A percentile compares a stretch with the other conserved stretches of the same genome.
phyloP scores from a whole-genome alignment of 2,888 invertebrate genomes.

The Malthinus seriepunctatus region DNA sequence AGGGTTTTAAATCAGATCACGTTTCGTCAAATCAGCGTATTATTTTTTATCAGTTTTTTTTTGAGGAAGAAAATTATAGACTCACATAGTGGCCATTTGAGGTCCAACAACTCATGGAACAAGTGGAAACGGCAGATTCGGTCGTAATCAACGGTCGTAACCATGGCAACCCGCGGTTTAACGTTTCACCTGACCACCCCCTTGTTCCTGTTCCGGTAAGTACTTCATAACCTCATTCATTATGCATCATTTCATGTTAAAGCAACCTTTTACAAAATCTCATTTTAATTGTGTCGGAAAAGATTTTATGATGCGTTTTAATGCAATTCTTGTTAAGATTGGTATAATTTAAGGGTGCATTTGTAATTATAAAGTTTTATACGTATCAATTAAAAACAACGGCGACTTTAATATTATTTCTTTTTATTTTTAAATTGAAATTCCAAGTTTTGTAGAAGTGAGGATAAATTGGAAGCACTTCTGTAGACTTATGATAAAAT shows the following conservation, averaged over 20 bases:
- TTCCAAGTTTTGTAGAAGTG: neutral
- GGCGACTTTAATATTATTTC: too few species aligned
- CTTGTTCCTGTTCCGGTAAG: constrained; percentile 40
- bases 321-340: constrained; percentile 25
- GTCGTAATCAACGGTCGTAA: constrained; percentile 40
- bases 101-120: constrained; percentile 35
- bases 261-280: constrained; percentile 40
- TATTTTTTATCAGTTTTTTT: neutral
- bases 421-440: neutral
- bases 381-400: constrained; percentile 6
- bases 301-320: constrained; percentile 31
- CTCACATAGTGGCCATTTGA: constrained; percentile 28
- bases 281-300: constrained; percentile 38
- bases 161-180: constrained; percentile 41
- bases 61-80: constrained; percentile 24
- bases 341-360: constrained; percentile 15
- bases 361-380: constrained; percentile 20
- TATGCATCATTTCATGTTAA: constrained; percentile 42
- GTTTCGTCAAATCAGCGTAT: constrained; percentile 19
- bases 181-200: constrained; percentile 45
- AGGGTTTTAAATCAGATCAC: too few species aligned
- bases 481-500: constrained; percentile 38
- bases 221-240: constrained; percentile 42
- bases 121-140: constrained; percentile 39
- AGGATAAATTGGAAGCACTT: constrained; percentile 1